A percentile compares a stretch with the other conserved stretches of the same genome.
Evolutionary conservation across 2,888 invertebrate species (phyloP).

Genomic region (Pammene aurita): DNA sequence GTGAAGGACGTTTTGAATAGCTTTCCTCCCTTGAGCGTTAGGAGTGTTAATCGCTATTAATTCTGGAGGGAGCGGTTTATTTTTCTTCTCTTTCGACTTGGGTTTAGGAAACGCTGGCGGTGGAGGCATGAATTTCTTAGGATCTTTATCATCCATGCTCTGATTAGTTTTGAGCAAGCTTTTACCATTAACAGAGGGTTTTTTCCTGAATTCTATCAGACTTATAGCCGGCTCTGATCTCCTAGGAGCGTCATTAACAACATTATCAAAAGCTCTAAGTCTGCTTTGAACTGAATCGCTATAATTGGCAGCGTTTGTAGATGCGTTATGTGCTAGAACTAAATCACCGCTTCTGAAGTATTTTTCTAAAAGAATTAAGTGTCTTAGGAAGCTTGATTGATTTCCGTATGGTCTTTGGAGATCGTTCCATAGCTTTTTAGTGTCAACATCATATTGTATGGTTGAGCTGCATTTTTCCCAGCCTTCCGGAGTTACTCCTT

Average conservation of each 20-base stretch:
- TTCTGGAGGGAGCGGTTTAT: conserved; percentile 80
- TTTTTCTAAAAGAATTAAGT: conserved; percentile 91
- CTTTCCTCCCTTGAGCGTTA: conserved; percentile 70
- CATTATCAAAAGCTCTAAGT: conserved; percentile 89
- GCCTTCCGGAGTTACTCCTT: conserved; percentile 90
- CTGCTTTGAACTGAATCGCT: conserved; percentile 91
- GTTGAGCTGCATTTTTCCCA: conserved; percentile 92
- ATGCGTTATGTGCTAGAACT: conserved; percentile 87
- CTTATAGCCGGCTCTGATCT: conserved; percentile 66
- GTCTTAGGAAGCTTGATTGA: conserved; percentile 92
- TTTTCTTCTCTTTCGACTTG: conserved; percentile 65
- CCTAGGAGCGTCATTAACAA: conserved; percentile 64
- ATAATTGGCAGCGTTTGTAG: conserved; percentile 89
- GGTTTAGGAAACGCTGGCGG: conserved; percentile 62
- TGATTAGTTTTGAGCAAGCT: conserved; percentile 75
- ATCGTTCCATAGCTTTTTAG: conserved; percentile 91
- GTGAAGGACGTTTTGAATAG: conserved; percentile 76
- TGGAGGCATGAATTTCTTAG: conserved; percentile 69
- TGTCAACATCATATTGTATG: conserved; percentile 92
- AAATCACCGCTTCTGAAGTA: conserved; percentile 92
- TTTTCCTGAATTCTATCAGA: conserved; percentile 75
- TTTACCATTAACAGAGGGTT: conserved; percentile 72
- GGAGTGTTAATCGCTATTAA: conserved; percentile 83
- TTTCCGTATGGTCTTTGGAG: conserved; percentile 94
- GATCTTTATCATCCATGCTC: conserved; percentile 61